Evolutionary conservation across 2,797 vertebrate species (phyloP).

Genomic region (Linurgus olivaceus): DNA sequence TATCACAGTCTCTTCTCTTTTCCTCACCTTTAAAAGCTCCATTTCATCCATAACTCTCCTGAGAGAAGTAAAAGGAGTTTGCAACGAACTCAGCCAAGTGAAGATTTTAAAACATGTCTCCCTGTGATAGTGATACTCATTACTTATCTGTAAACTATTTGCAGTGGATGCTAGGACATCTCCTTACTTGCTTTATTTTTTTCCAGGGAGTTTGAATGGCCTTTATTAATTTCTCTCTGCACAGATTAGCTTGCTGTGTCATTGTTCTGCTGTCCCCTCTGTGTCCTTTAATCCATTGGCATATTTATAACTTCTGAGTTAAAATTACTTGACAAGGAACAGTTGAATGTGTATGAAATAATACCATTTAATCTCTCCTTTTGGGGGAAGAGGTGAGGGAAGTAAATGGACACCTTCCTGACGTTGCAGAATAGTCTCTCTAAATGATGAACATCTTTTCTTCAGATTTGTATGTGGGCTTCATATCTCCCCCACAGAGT

Average conservation of each 20-base stretch:
- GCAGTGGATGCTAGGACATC: neutral
- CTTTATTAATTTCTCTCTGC: neutral
- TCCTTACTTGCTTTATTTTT: neutral
- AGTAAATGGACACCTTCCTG: neutral
- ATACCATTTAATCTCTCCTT: neutral
- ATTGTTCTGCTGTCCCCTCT: neutral
- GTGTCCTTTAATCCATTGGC: neutral
- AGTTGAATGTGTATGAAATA: neutral
- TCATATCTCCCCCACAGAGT: neutral
- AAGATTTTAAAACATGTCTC: neutral
- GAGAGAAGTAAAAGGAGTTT: neutral
- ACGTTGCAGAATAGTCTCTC: neutral
- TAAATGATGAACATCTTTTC: neutral
- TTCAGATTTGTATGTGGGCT: neutral
- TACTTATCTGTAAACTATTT: conserved; percentile 7
- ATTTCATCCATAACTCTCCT: neutral
- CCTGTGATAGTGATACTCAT: neutral
- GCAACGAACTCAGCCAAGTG: neutral
- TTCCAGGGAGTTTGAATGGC: neutral
- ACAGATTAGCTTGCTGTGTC: neutral
- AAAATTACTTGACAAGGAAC: neutral
- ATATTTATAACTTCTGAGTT: neutral
- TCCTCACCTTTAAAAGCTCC: neutral
- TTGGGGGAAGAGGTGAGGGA: neutral
- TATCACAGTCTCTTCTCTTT: neutral